phyloP scores from a whole-genome alignment of 2,113 vertebrate genomes.

The Notarius lentiginosus region DNA sequence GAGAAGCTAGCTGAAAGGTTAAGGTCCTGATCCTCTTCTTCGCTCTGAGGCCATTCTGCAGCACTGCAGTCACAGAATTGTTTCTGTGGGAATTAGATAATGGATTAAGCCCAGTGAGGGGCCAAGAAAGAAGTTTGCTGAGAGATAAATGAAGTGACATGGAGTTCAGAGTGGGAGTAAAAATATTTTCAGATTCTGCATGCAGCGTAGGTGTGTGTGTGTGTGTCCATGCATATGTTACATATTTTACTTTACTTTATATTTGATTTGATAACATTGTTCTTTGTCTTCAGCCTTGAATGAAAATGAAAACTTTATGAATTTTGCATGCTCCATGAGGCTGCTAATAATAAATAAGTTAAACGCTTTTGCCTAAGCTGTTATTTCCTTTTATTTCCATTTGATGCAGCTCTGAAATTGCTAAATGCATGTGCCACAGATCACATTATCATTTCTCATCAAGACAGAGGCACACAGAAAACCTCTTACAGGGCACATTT shows the following conservation, averaged over 20 bases:
- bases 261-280: conserved; percentile 56
- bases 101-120: conserved; percentile 52
- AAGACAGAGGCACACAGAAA: conserved; percentile 40
- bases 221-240: conserved; percentile 4
- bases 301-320: conserved; percentile 67
- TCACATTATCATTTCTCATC: conserved; percentile 32
- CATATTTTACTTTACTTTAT: conserved; percentile 33
- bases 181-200: conserved; percentile 39
- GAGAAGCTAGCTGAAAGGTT: conserved; percentile 45
- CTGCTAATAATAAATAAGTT: conserved; percentile 69
- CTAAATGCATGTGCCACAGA: conserved; percentile 40
- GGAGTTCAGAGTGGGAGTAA: conserved; percentile 30
- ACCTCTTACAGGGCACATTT: conserved; percentile 50
- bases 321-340: conserved; percentile 55
- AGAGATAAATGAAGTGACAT: conserved; percentile 45
- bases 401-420: conserved; percentile 44
- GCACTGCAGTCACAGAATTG: conserved; percentile 40
- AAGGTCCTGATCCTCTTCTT: conserved; percentile 39
- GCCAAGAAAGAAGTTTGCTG: conserved; percentile 37
- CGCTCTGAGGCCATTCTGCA: conserved; percentile 44
- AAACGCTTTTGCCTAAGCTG: conserved; percentile 46
- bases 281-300: conserved; percentile 54
- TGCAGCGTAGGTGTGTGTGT: conserved; percentile 9
- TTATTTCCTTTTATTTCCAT: conserved; percentile 51
- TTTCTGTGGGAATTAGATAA: conserved; percentile 58